Evolutionary conservation across 1,140 invertebrate species (phyloP), one percentile per base, ranked within the genome.

Genomic region (Trichonephila clavipes): DNA sequence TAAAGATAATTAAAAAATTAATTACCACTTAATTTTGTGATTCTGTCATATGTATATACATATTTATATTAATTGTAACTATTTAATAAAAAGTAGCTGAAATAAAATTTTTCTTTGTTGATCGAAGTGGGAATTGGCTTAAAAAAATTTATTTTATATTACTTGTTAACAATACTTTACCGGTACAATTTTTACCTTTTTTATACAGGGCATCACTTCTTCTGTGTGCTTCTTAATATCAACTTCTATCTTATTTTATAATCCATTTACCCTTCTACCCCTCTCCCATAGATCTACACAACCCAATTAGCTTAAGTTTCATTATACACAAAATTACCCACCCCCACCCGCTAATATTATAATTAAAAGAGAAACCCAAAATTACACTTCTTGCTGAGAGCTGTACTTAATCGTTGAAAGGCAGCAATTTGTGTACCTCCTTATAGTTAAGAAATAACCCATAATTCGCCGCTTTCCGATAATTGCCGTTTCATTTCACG

Each of bases 401-500:
- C 28, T 34, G 28, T 77, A 40, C 72, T 77, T 77, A 77, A 77
- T 28, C 28, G 28, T 7, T 77, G 72, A 77, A 77, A 77, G 72
- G 34, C 34, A 77, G 72, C 72, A 77, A 77, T 77, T 77, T 77
- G n/a, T 69, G 16, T 40, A 18, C 16, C 72, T 34, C 72, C 28
- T 77, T 34, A 34, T 77, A 77, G 72, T 34, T 77, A 77, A 77
- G 58, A 89, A 89, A 89, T 89, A 51, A 89, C 34, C 64, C 40
- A 51, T 66, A 89, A 89, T 89, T 64, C 62, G 21, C 88, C 24
- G 51, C 88, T 58, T 66, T 72, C 69, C 88, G 88, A 77, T 89
- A 89, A 89, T 89, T 77, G 88, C 88, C 66, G 69, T 89, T 89
- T 89, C 88, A 89, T 72, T 58, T 28, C 88, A 40, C 83, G 64